Evolutionary conservation across 2,888 invertebrate species (phyloP).

Genomic region (Eristalis tenax): DNA sequence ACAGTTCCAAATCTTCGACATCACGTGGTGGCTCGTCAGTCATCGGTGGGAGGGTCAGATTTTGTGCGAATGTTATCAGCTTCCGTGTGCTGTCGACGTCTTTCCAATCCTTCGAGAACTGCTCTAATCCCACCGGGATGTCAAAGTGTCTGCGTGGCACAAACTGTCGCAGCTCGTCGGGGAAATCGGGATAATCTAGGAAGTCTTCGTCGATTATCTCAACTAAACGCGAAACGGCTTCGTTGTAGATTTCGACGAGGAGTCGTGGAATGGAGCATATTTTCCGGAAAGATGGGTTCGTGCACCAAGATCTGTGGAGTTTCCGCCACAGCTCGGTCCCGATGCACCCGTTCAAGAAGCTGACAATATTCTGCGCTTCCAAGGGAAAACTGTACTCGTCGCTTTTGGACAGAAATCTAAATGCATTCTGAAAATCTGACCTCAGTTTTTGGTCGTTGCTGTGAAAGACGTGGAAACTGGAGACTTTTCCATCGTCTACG

Average conservation of each 20-base stretch:
- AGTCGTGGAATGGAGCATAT: slow-evolving; percentile 81
- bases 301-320: slow-evolving; percentile 78
- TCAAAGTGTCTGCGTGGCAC: slow-evolving; percentile 80
- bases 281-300: slow-evolving; percentile 78
- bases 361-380: slow-evolving; percentile 83
- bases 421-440: slow-evolving; percentile 67
- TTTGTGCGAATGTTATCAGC: slow-evolving; percentile 83
- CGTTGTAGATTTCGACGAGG: slow-evolving; percentile 86
- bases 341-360: slow-evolving; percentile 83
- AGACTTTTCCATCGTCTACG: slow-evolving; percentile 81
- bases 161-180: slow-evolving; percentile 85
- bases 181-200: slow-evolving; percentile 85
- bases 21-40: slow-evolving; percentile 58
- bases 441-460: slow-evolving; percentile 59
- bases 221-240: slow-evolving; percentile 85
- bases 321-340: slow-evolving; percentile 85
- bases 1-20: slow-evolving; percentile 72
- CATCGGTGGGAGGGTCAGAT: slow-evolving; percentile 81
- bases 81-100: slow-evolving; percentile 81
- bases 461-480: slow-evolving; percentile 75
- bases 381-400: slow-evolving; percentile 81
- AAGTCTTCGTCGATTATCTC: slow-evolving; percentile 84
- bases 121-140: slow-evolving; percentile 86
- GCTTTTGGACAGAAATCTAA: slow-evolving; percentile 77
- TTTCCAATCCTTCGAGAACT: slow-evolving; percentile 85